Conservation (phyloP, 2,888 invertebrate genomes). For the Anagyrus pseudococci region DNA sequence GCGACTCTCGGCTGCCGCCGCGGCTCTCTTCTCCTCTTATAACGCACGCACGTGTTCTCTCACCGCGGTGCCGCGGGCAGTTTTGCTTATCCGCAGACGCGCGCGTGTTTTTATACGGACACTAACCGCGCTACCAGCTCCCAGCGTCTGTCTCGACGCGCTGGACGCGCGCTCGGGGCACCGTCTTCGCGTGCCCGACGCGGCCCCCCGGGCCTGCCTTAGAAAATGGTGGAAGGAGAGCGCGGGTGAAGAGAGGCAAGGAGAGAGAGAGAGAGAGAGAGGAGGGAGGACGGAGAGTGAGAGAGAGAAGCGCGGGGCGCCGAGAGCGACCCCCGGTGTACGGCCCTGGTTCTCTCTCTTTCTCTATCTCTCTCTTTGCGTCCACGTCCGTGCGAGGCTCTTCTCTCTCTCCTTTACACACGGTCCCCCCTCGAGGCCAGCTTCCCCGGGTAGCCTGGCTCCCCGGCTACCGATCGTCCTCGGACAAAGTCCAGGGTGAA, state of each 20-base stretch:
- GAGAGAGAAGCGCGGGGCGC: conserved; percentile 16
- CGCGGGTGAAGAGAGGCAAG: neutral
- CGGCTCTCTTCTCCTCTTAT: too few species aligned
- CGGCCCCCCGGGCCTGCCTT: conserved; percentile 5
- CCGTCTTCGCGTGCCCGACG: neutral
- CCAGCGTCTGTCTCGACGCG: neutral
- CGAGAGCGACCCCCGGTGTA: conserved; percentile 9
- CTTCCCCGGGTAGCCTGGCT: conserved; percentile 13
- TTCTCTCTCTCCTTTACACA: neutral
- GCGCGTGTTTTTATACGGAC: too few species aligned
- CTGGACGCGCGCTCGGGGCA: neutral
- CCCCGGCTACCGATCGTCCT: too few species aligned
- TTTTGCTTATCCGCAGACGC: too few species aligned
- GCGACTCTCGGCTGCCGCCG: too few species aligned
- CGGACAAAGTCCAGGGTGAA: neutral
- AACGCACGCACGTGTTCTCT: neutral
- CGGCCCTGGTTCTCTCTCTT: too few species aligned
- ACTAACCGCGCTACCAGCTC: neutral
- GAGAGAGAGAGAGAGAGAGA: conserved; percentile 18
- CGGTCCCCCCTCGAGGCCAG: neutral
- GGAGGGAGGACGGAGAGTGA: conserved; percentile 7
- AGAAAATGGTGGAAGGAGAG: conserved; percentile 24
- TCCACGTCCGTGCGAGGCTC: conserved; percentile 6
- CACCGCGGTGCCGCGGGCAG: neutral
- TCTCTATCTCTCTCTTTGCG: too few species aligned